phyloP scores from a whole-genome alignment of 2,113 vertebrate species.

The Pomatostomus ruficeps region DNA sequence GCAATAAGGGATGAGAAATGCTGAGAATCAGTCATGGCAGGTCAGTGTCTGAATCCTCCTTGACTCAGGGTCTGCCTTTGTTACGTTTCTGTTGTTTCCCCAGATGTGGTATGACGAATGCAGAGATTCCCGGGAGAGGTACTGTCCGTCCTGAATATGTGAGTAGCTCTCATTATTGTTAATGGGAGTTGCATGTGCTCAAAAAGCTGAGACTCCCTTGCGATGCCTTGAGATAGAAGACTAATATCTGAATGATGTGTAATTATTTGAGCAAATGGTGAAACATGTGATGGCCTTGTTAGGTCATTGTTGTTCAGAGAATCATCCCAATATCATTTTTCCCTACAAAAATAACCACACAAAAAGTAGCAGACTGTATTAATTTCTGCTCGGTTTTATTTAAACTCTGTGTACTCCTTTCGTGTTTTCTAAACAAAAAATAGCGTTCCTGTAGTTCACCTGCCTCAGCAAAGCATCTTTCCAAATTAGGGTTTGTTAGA shows the following conservation, averaged over 20 bases:
- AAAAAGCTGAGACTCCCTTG: background rate
- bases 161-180: constrained; percentile 49
- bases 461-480: background rate
- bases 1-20: background rate
- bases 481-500: background rate
- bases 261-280: constrained; percentile 43
- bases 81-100: background rate
- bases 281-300: constrained; percentile 42
- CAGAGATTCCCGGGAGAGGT: background rate
- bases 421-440: background rate
- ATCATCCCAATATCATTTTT: background rate
- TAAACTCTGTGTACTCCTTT: background rate
- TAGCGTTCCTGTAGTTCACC: background rate
- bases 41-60: background rate
- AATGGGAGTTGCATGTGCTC: constrained; percentile 14
- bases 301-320: constrained; percentile 37
- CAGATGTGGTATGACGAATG: background rate
- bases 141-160: constrained; percentile 6
- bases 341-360: constrained; percentile 18
- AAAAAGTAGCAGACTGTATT: background rate
- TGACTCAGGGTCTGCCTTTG: background rate
- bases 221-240: background rate
- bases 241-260: constrained; percentile 11
- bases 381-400: background rate
- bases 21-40: background rate